Evolutionary conservation across 2,797 vertebrate genomes (phyloP).

Genomic region (Artibeus jamaicensis): DNA sequence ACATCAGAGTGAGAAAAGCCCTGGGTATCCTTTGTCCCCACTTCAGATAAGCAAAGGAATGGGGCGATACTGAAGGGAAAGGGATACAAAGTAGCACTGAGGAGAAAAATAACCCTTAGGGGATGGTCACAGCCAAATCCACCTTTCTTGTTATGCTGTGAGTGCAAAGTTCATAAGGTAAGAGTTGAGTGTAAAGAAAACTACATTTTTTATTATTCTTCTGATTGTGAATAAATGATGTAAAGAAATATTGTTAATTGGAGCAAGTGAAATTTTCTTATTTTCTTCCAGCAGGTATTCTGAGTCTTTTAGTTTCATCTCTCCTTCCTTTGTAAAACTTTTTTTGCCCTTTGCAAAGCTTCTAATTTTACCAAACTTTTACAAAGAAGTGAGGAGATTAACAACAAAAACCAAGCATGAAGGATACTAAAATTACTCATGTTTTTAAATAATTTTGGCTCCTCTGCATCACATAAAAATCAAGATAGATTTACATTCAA

Average conservation of each 20-base stretch:
- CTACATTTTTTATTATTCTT: neutral
- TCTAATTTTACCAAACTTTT: neutral
- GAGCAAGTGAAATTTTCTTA: neutral
- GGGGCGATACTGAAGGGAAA: neutral
- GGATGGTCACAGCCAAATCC: neutral
- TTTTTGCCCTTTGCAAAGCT: neutral
- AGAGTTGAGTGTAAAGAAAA: neutral
- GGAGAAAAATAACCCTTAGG: neutral
- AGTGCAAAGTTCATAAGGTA: neutral
- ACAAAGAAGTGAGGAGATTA: neutral
- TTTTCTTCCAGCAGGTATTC: neutral
- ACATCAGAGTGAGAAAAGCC: neutral
- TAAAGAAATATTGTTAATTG: neutral
- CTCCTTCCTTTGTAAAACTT: neutral
- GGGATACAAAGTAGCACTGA: neutral
- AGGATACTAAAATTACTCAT: neutral
- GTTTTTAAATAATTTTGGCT: neutral
- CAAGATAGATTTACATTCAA: neutral
- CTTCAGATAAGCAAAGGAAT: conserved; percentile 17
- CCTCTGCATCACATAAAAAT: neutral
- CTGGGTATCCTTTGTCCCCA: neutral
- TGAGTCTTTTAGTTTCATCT: neutral
- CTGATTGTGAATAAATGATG: neutral
- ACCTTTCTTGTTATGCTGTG: neutral
- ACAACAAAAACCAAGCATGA: neutral